Percentiles rank a stretch among this genome's conserved stretches.
Conservation (phyloP, 2,888 invertebrate genomes). For the Epinotia nisella region DNA sequence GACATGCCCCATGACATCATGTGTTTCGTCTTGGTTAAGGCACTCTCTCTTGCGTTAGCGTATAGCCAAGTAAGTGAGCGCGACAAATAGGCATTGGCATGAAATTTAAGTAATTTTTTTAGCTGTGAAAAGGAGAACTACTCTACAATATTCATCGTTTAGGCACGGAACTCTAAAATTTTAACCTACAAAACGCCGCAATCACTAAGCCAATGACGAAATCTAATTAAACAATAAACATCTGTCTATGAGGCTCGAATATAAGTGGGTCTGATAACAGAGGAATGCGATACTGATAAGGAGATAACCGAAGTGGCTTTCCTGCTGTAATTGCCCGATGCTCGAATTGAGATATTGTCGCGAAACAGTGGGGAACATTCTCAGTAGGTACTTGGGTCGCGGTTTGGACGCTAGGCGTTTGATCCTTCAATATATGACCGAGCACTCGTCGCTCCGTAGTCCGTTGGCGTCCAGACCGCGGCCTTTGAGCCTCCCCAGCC, state of each 20-base stretch:
- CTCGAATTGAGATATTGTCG: constrained; percentile 60
- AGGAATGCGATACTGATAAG: constrained; percentile 75
- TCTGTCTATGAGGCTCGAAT: constrained; percentile 64
- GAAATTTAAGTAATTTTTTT: no score
- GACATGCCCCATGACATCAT: no score
- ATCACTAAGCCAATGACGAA: constrained; percentile 56
- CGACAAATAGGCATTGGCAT: no score
- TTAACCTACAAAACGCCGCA: background rate
- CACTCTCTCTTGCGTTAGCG: background rate
- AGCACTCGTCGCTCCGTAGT: no score
- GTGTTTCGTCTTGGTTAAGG: background rate
- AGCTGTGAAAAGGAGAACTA: background rate
- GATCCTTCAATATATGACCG: no score
- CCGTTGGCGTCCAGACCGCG: background rate
- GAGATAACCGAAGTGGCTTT: constrained; percentile 72
- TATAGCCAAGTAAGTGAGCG: background rate
- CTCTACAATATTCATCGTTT: background rate
- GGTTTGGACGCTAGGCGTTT: background rate
- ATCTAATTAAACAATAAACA: constrained; percentile 65
- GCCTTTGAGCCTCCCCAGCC: background rate
- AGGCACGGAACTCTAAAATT: background rate
- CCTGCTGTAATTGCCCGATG: constrained; percentile 65
- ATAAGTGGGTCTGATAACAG: constrained; percentile 73
- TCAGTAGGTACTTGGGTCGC: background rate
- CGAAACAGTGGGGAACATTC: background rate